phyloP scores from a whole-genome alignment of 2,888 invertebrate genomes.

The Brachyptera putata region DNA sequence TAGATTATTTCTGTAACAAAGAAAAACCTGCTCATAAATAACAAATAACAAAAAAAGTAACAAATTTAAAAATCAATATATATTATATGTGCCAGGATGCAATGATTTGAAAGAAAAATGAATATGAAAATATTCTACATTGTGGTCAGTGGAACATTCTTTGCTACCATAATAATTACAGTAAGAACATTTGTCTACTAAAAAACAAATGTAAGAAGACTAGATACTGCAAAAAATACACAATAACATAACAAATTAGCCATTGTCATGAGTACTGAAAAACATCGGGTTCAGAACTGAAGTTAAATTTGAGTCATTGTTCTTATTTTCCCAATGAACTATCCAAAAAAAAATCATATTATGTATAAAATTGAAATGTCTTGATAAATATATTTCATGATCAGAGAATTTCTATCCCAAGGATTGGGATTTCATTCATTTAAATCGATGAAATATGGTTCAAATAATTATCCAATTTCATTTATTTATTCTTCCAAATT shows the following conservation, averaged over 20 bases:
- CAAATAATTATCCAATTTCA: too few relatives aligned
- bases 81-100: neutral
- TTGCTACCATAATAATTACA: neutral
- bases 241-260: too few relatives aligned
- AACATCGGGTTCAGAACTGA: neutral
- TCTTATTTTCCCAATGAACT: too few relatives aligned
- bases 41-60: too few relatives aligned
- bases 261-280: neutral
- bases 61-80: neutral
- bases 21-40: conserved; percentile 1
- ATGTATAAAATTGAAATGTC: too few relatives aligned
- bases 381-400: too few relatives aligned
- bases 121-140: neutral
- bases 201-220: too few relatives aligned
- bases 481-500: too few relatives aligned
- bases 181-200: neutral
- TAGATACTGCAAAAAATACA: neutral
- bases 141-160: neutral
- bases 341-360: too few relatives aligned
- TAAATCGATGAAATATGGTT: too few relatives aligned
- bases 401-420: too few relatives aligned
- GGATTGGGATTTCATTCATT: too few relatives aligned
- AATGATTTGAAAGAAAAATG: neutral
- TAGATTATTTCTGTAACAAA: conserved; percentile 6
- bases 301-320: neutral